Base-by-base conservation (phyloP, 2,888 invertebrate species). In the Nycteola revayana region DNA sequence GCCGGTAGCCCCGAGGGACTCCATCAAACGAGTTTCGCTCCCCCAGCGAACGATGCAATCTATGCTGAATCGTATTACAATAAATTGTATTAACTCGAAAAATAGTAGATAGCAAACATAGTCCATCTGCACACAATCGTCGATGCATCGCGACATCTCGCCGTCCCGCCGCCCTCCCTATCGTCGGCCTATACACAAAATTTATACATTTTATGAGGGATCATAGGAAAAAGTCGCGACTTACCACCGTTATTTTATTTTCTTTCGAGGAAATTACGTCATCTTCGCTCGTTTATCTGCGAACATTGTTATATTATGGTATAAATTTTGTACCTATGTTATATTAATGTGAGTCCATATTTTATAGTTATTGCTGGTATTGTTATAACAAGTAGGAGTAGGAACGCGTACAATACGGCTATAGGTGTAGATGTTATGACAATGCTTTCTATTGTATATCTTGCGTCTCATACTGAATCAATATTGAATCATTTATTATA, bases 51-150 rank as follows among this genome's bases (percentile, higher is more conserved):
- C 81, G 85, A 85, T 85, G 86, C 88, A 87, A 88, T 87, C 88
- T 87, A 86, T 86, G 87, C 87, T 87, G 87, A 88, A 88, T 88
- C 87, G 83, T 84, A 88, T 88, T 87, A 88, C 87, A 86, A 87
- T 87, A 87, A 87, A 88, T 87, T 88, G 87, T 83, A 86, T 88
- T 87, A 88, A 85, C 85, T 87, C 83, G 86, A 85, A 86, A 87
- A 86, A 87, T 87, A 83, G 82, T 82, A 68, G 75, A 86, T 86
- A 86, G 85, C 84, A 86, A 87, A 87, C 86, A 84, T 75, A 70
- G 86, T 86, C 85, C 88, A 86, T 86, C 87, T 87, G 88, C 77
- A 85, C 83, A 82, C 79, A 78, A 82, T 81, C 77, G 81, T 69
- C 65, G 66, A 63, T 68, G 67, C 68, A 61, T 63, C 65, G 60